phyloP scores from a whole-genome alignment of 2,888 invertebrate species.

The Clivina fossor region DNA sequence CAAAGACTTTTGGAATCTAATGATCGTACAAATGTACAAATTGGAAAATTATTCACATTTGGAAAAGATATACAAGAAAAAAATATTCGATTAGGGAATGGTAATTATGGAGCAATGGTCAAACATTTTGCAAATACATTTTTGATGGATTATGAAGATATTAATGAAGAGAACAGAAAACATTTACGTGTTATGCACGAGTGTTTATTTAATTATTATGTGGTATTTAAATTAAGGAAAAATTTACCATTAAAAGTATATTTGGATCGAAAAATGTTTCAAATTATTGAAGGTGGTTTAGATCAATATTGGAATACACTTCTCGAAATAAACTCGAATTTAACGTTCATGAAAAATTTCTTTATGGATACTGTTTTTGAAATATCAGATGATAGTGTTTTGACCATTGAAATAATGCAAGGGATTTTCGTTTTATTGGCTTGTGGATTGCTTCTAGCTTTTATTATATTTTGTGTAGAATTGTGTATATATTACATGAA shows the following conservation, averaged over 20 bases:
- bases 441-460: constrained; percentile 2
- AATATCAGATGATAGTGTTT: neutral
- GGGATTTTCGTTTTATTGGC: constrained; percentile 15
- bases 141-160: constrained; percentile 31
- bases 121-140: constrained; percentile 27
- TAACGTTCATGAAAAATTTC: constrained; percentile 11
- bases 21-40: constrained; percentile 8
- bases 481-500: too few relatives aligned
- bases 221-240: constrained; percentile 29
- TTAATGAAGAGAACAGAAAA: constrained; percentile 23
- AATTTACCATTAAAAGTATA: constrained; percentile 31
- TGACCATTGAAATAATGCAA: constrained; percentile 15
- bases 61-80: constrained; percentile 7
- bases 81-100: constrained; percentile 16
- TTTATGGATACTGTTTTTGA: neutral
- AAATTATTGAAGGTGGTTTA: constrained; percentile 32
- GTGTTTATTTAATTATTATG: constrained; percentile 29
- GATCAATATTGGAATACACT: constrained; percentile 26
- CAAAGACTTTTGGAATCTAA: neutral
- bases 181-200: constrained; percentile 30
- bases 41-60: constrained; percentile 8
- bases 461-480: neutral
- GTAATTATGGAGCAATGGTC: constrained; percentile 27
- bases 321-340: constrained; percentile 5
- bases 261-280: constrained; percentile 22